Evolutionary conservation across 92 coral and sea anemone genomes (phyloP), one percentile per base, ranked within the genome.

Genomic region (Umimayanthus kanabou): DNA sequence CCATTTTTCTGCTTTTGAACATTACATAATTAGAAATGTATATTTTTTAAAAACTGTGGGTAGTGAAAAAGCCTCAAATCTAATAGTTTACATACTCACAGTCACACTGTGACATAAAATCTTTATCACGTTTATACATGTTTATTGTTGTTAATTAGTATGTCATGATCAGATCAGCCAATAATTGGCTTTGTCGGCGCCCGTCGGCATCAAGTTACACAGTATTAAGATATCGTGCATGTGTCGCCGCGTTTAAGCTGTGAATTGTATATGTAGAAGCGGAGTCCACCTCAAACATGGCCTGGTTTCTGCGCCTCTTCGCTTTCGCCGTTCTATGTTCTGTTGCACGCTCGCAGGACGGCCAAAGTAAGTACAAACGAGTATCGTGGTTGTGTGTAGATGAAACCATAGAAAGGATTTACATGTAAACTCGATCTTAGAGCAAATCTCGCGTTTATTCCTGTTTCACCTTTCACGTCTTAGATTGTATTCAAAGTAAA

Each of bases 321-420:
- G 71, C 84, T 23, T 22, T 80, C 26, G 72, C 84, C 25, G 3
- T 57, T 29, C 84, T 80, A 9, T 80, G 18, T 29, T 80, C 84
- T 6, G 84, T 57, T 6, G 57, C 72, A 37, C 84, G 49, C 6
- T 80, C 84, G 33, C 72, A 80, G 61, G 40, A 55, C 26, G 69
- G 71, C 20, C 70, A 80, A 55, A 55, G 84, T 80, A 80, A 80
- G 84, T 80, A 80, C 49, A 37, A 14, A 20, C 39, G 47, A 80
- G 70, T 33, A 30, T 23, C 49, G 10, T 5, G 14, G 6, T 10
- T n/a, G 71, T 18, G 16, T 57, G 43, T 80, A 2, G 43, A 7
- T 50, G 66, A 30, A 33, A 16, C n/a, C 39, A 47, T 30, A 45
- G 39, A 70, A 6, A 30, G 23, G 8, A 23, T 5, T 67, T 73